Base-by-base conservation (phyloP, 2,888 invertebrate genomes). In the Chironomus tentans region DNA sequence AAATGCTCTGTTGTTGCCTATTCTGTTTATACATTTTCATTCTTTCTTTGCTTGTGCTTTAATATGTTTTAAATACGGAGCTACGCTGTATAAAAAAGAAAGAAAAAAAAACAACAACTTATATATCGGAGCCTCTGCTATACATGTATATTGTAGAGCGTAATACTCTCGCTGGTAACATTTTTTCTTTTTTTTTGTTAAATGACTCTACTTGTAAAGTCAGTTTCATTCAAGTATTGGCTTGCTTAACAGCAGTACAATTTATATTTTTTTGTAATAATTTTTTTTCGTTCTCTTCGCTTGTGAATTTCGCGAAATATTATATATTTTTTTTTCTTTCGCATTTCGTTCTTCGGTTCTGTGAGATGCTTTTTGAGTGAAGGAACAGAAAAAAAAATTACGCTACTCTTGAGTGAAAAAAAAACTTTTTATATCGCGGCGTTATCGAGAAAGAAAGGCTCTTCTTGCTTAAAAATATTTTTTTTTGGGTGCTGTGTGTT, bases 191-290 rank as follows among this genome's bases (percentile, higher is more conserved):
- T 70, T 69, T 70, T 28, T 68, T 70, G 50, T 70, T 62, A 72
- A 72, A 62, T 72, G 72, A 72, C 61, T 71, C 71, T 71, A 50
- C 71, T 56, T 70, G 47, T 70, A 47, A 70, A 70, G 70, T 72
- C 72, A 72, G 72, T 72, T 72, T 72, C 72, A 72, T 72, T 72
- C 72, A 72, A 72, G 72, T 72, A 72, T 72, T 72, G 72, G 72
- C 72, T 72, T 72, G 72, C 72, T 72, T 38, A 62, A 62, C 72
- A 72, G 72, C 72, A 72, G 62, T 72, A 72, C 72, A 72, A 72
- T 72, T 72, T 72, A 72, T 61, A 72, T 24, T 72, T 62, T 65
- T 72, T 72, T 72, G 61, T 72, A 62, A 72, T 62, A 72, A 72
- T 72, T 72, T 72, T 72, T 61, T 15, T 24, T 61, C 62, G 38